These are phyloP conservation scores for Pipistrellus kuhlii DNA, from an alignment of 2,797 vertebrate species.

Conservation along the genomic window DNA sequence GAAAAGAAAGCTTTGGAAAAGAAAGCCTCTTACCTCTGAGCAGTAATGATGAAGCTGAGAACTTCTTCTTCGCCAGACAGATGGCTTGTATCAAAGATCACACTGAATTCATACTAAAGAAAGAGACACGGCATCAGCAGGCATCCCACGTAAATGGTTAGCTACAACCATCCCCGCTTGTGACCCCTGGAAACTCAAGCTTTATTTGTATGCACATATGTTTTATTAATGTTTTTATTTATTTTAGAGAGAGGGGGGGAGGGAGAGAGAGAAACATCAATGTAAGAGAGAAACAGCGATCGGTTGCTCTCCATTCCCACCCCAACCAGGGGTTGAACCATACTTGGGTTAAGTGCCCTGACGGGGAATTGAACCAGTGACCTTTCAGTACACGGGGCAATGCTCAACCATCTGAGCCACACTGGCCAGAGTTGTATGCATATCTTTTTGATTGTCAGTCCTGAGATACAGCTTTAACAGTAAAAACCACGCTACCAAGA, in stretches of 20 bases:
- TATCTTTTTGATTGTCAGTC: background rate
- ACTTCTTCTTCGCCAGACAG: constrained; percentile 94
- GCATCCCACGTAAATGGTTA: background rate
- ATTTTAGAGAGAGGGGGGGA: background rate
- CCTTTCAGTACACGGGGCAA: background rate
- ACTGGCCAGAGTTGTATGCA: background rate
- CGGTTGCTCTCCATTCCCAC: background rate
- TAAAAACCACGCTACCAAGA: background rate
- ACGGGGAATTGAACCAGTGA: background rate
- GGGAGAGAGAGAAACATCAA: background rate
- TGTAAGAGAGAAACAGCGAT: background rate
- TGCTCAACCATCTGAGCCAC: background rate
- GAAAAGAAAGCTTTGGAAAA: background rate
- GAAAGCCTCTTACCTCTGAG: constrained; percentile 91
- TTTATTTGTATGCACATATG: background rate
- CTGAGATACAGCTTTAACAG: background rate
- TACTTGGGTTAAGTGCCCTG: too few relatives aligned
- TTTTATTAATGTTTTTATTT: background rate
- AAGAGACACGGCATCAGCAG: constrained; percentile 48
- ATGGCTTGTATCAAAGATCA: constrained; percentile 97
- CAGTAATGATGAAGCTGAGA: constrained; percentile 93
- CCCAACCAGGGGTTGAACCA: background rate
- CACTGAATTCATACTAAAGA: constrained; percentile 94
- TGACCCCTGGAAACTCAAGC: background rate
- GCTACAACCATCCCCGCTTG: background rate